Percentiles rank a stretch among this genome's conserved stretches.
Evolutionary conservation across 2,113 vertebrate species (phyloP).

Genomic region (Probosciger aterrimus): DNA sequence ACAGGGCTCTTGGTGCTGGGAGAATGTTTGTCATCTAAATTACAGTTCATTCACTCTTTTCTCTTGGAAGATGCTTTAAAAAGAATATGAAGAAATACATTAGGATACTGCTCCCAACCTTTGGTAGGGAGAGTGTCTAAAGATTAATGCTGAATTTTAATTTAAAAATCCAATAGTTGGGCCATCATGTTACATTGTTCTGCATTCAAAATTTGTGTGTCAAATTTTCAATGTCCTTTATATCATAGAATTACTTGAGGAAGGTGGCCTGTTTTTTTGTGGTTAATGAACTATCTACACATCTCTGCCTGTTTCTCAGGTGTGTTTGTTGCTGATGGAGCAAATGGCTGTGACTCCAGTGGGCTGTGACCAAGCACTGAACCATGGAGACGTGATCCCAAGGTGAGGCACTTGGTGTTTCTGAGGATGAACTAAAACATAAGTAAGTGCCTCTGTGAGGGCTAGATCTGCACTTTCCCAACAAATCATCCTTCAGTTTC

Average conservation of each 20-base stretch:
- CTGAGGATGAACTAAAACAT: neutral
- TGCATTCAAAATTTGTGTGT: neutral
- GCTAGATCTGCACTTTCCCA: neutral
- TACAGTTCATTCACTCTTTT: neutral
- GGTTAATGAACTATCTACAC: neutral
- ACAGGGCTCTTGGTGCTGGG: neutral
- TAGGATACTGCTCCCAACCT: neutral
- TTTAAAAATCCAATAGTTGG: neutral
- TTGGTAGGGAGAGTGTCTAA: neutral
- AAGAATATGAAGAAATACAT: neutral
- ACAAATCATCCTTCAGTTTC: neutral
- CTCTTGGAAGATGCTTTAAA: neutral
- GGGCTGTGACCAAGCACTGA: neutral
- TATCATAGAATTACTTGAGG: neutral
- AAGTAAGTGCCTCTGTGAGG: neutral
- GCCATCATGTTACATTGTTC: neutral
- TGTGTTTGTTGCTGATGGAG: neutral
- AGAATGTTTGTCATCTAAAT: neutral
- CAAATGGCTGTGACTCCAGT: neutral
- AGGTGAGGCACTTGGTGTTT: neutral
- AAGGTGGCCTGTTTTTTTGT: neutral
- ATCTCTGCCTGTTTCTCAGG: neutral
- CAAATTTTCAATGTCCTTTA: neutral
- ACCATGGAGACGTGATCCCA: accelerated
- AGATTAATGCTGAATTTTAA: neutral